A percentile compares a stretch with the other conserved stretches of the same genome.
phyloP scores from a whole-genome alignment of 1,140 invertebrate genomes.

The Bombus fervidus region DNA sequence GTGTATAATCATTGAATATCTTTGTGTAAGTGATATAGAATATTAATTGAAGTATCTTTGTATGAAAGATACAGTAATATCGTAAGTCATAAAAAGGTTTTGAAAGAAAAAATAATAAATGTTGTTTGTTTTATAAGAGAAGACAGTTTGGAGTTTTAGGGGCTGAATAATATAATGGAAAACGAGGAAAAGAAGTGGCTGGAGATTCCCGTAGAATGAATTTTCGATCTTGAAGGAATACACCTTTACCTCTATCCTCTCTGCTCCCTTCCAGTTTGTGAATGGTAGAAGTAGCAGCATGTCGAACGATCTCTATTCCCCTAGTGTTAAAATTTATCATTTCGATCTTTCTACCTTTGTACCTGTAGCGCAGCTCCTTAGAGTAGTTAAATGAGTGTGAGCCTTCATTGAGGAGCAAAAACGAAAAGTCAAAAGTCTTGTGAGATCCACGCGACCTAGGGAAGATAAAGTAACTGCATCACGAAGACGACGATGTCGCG shows the following conservation, averaged over 20 bases:
- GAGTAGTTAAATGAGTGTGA: constrained; percentile 41
- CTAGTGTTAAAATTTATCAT: constrained; percentile 50
- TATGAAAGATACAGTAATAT: background rate
- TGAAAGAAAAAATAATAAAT: background rate
- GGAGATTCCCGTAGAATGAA: constrained; percentile 16
- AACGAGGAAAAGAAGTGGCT: constrained; percentile 28
- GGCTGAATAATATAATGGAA: background rate
- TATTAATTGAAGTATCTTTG: background rate
- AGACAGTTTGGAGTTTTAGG: background rate
- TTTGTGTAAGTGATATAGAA: background rate
- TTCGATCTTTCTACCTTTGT: constrained; percentile 47
- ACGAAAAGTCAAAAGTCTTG: background rate
- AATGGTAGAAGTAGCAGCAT: constrained; percentile 67
- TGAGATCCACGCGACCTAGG: background rate
- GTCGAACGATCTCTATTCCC: constrained; percentile 41
- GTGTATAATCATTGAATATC: background rate
- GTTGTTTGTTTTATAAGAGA: background rate
- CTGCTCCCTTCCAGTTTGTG: constrained; percentile 43
- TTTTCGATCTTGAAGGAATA: constrained; percentile 6
- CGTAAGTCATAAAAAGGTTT: background rate
- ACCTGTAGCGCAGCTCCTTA: constrained; percentile 52
- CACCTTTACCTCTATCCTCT: constrained; percentile 36
- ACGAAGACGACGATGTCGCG: background rate
- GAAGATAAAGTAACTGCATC: background rate
- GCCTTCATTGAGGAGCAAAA: background rate